Evolutionary conservation across 2,113 vertebrate species (phyloP), one percentile per base, ranked within the genome.

Genomic region (Bubalus kerabau): DNA sequence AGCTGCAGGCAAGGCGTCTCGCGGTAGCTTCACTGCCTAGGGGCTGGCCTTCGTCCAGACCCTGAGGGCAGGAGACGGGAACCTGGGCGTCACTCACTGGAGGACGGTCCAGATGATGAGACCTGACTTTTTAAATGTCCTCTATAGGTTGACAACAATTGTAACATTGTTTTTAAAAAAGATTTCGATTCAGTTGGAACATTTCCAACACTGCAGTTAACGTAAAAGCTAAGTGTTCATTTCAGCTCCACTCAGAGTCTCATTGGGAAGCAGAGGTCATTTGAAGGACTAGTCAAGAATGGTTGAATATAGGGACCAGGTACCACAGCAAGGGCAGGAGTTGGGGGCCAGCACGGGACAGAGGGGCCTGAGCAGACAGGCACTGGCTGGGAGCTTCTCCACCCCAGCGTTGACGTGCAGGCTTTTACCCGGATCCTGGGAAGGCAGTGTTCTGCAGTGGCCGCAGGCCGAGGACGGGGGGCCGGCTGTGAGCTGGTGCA

Each of bases 1-100:
- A 98, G 94, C 98, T 99, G 84, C 98, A 99, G 99, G 99, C 99
- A 97, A 98, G 98, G 40, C 36, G 14, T 71, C 85, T 83, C 23
- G 9, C 23, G 59, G 1, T 30, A 24, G 32, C 60, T 76, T 59
- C 23, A 24, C 14, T 19, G 5, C 64, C 5, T 19, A 43, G 28
- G 24, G 43, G 16, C 48, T 67, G 6, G 8, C 19, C 43, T 74
- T 74, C 3, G 8, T 12, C 48, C 5, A 2, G 52, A 32, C 26
- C 40, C 40, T 14, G 2, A 36, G 2, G 8, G 54, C 91, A 81
- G 59, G 64, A 87, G 43, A 12, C 0, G 3, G 30, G 43, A 43
- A 60, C 83, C 54, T 81, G 2, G 14, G 19, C 6, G 0, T 81
- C 50, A 28, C 57, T 94, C 32, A 50, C 19, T 26, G 60, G 86